Percentiles rank a stretch among this genome's conserved stretches.
phyloP scores from a whole-genome alignment of 2,113 vertebrate species.

The Toxotes chatareus region DNA sequence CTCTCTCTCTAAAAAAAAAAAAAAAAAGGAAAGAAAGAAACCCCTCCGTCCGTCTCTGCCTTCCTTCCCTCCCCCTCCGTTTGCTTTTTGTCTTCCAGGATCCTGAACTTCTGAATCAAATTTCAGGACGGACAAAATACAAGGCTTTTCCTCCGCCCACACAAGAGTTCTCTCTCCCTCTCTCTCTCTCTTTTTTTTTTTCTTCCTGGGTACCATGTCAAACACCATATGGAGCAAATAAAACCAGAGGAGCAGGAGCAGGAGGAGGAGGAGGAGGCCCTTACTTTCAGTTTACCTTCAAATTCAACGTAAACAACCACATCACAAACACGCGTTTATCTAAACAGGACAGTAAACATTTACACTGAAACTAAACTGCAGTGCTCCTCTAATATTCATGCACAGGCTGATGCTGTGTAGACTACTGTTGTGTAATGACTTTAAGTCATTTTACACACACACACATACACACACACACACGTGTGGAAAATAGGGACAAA shows the following conservation, averaged over 20 bases:
- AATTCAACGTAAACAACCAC: conserved; percentile 54
- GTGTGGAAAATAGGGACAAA: background rate
- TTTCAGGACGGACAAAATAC: conserved; percentile 85
- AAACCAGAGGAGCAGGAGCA: conserved; percentile 58
- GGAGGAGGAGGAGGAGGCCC: conserved; percentile 32
- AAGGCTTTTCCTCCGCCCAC: conserved; percentile 81
- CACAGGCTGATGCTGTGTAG: background rate
- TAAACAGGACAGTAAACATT: conserved; percentile 67
- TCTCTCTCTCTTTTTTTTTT: background rate
- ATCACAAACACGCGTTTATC: conserved; percentile 44
- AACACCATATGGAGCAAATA: conserved; percentile 85
- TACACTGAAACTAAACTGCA: conserved; percentile 42
- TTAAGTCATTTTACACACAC: too few relatives aligned
- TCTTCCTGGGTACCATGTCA: conserved; percentile 77
- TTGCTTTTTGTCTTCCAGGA: conserved; percentile 80
- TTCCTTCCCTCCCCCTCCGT: conserved; percentile 74
- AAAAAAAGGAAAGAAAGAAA: conserved; percentile 14
- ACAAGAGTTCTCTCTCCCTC: conserved; percentile 9
- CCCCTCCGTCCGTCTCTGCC: conserved; percentile 45
- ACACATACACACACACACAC: too few relatives aligned
- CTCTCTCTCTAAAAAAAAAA: background rate
- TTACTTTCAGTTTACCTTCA: conserved; percentile 67
- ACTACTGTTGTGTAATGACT: background rate
- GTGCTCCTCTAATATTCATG: background rate
- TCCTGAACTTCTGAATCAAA: conserved; percentile 85